Conservation (phyloP, 2,113 vertebrate genomes). For the Leuciscus idus region DNA sequence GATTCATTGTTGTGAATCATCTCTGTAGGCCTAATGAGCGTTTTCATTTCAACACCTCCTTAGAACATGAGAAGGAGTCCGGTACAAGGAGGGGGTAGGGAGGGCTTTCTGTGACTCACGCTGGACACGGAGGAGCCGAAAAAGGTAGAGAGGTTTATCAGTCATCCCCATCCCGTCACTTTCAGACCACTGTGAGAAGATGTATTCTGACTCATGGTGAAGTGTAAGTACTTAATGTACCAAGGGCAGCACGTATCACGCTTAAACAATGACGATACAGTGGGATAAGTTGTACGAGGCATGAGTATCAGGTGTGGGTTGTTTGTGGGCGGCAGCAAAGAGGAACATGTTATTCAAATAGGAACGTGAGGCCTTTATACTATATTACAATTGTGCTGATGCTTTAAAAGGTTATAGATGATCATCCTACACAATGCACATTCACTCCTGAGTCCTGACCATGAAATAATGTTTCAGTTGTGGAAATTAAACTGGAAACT, state of each 20-base stretch:
- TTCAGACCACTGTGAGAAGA: background rate
- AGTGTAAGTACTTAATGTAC: conserved; percentile 47
- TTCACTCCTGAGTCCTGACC: background rate
- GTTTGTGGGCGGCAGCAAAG: conserved; percentile 33
- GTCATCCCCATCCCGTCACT: conserved; percentile 20
- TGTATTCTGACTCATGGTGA: conserved; percentile 40
- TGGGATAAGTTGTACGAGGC: conserved; percentile 17
- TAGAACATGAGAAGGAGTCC: conserved; percentile 32
- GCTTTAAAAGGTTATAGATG: conserved; percentile 25
- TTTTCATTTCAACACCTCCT: conserved; percentile 54
- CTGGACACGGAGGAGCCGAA: conserved; percentile 35
- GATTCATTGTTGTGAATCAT: conserved; percentile 58
- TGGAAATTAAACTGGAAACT: background rate
- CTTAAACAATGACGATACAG: conserved; percentile 30
- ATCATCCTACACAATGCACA: background rate
- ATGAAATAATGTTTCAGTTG: background rate
- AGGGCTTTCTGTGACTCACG: conserved; percentile 53
- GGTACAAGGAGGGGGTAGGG: conserved; percentile 16
- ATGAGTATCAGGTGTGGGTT: conserved; percentile 45
- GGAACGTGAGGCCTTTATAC: conserved; percentile 13
- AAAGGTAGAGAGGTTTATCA: conserved; percentile 31
- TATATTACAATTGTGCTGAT: conserved; percentile 9
- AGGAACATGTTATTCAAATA: conserved; percentile 47
- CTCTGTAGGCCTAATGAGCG: conserved; percentile 46
- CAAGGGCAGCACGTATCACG: background rate